These are phyloP conservation scores for Criorhina ranunculi DNA, from an alignment of 2,888 invertebrate species.

Conservation along the genomic window DNA sequence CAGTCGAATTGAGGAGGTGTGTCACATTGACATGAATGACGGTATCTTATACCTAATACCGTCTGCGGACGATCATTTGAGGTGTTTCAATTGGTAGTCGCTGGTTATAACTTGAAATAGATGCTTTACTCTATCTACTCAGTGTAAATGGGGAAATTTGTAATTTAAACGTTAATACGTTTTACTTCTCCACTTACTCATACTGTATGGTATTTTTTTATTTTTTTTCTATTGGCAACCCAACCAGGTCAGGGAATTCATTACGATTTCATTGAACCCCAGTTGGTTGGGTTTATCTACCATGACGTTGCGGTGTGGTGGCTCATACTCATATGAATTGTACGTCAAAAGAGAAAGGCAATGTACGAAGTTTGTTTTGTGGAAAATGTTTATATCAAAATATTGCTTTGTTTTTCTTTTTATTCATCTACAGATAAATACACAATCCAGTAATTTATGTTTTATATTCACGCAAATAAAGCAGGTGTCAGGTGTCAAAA, in stretches of 20 bases:
- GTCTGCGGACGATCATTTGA: background rate
- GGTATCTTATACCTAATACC: background rate
- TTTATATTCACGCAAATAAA: constrained; percentile 15
- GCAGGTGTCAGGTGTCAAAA: constrained; percentile 46
- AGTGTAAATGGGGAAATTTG: constrained; percentile 35
- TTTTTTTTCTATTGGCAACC: background rate
- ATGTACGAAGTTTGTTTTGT: background rate
- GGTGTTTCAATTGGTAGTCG: constrained; percentile 8
- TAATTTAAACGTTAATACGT: constrained; percentile 18
- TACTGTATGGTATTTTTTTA: background rate
- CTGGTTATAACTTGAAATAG: background rate
- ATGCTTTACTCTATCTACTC: background rate
- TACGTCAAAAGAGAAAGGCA: constrained; percentile 34
- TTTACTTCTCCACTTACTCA: constrained; percentile 17
- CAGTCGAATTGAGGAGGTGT: constrained; percentile 33
- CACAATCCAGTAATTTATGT: background rate
- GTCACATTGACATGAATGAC: constrained; percentile 21
- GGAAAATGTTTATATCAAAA: constrained; percentile 16
- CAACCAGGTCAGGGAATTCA: constrained; percentile 43
- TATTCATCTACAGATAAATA: background rate
- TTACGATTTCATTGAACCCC: constrained; percentile 44
- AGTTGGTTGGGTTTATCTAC: constrained; percentile 10
- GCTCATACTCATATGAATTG: background rate
- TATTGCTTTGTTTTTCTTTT: constrained; percentile 23
- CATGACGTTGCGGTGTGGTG: constrained; percentile 21